Evolutionary conservation across 2,113 vertebrate genomes (phyloP).

Genomic region (Orycteropus afer): DNA sequence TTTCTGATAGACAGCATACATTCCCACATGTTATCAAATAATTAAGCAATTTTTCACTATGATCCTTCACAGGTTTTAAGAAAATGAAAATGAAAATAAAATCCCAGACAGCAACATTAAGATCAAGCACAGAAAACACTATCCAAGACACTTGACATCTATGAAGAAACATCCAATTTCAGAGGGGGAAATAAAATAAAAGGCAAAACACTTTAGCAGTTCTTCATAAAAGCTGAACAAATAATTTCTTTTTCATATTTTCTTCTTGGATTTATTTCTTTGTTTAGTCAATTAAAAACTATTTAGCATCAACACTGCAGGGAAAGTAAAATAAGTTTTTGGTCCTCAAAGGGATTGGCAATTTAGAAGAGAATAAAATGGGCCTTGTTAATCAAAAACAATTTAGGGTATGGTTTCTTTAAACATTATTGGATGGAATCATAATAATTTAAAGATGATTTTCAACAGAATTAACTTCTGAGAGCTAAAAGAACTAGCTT

Average conservation of each 20-base stretch:
- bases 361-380: slow-evolving; percentile 34
- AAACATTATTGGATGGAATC: background rate
- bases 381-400: slow-evolving; percentile 41
- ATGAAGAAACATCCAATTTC: background rate
- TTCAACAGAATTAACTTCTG: background rate
- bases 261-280: background rate
- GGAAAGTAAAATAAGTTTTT: slow-evolving; percentile 16
- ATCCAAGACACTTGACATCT: background rate
- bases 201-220: background rate
- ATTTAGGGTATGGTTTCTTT: background rate
- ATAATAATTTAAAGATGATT: slow-evolving; percentile 24
- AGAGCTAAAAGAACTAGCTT: background rate
- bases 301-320: background rate
- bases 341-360: background rate
- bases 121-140: background rate
- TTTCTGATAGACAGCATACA: background rate
- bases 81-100: background rate
- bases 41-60: background rate
- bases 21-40: background rate
- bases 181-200: background rate
- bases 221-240: background rate
- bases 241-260: background rate
- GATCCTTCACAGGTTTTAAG: slow-evolving; percentile 5
- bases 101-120: background rate
- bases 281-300: slow-evolving; percentile 54